phyloP scores from a whole-genome alignment of 2,888 invertebrate species.

The Athalia circularis region DNA sequence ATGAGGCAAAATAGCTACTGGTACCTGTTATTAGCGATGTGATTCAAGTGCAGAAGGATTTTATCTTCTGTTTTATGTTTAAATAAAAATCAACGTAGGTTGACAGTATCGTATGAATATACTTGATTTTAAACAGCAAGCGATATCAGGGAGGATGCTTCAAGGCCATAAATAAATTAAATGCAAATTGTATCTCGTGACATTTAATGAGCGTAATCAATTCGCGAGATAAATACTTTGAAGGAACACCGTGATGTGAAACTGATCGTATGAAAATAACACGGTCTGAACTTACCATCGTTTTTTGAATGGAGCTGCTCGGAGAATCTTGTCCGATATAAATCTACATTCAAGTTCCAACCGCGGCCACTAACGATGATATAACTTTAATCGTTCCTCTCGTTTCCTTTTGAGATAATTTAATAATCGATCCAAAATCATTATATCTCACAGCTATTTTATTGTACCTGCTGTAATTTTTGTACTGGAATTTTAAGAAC shows the following conservation, averaged over 20 bases:
- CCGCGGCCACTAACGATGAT: constrained; percentile 14
- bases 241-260: constrained; percentile 16
- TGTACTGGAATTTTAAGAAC: too few relatives aligned
- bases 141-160: background rate
- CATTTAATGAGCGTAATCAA: constrained; percentile 33
- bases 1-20: too few relatives aligned
- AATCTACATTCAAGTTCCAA: background rate
- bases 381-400: constrained; percentile 20
- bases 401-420: constrained; percentile 11
- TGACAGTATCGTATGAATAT: background rate
- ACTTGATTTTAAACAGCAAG: background rate
- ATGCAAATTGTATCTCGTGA: constrained; percentile 11
- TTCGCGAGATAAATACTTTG: constrained; percentile 28
- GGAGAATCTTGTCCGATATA: background rate
- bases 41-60: too few relatives aligned
- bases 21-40: too few relatives aligned
- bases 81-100: background rate
- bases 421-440: constrained; percentile 15
- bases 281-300: background rate
- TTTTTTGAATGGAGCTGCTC: background rate
- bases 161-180: constrained; percentile 31
- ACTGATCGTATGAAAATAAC: constrained; percentile 5
- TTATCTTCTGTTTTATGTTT: background rate
- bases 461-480: too few relatives aligned
- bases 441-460: constrained; percentile 10